These are phyloP conservation scores for Rhodinocichla rosea DNA, from an alignment of 2,113 vertebrate genomes.

Conservation along the genomic window DNA sequence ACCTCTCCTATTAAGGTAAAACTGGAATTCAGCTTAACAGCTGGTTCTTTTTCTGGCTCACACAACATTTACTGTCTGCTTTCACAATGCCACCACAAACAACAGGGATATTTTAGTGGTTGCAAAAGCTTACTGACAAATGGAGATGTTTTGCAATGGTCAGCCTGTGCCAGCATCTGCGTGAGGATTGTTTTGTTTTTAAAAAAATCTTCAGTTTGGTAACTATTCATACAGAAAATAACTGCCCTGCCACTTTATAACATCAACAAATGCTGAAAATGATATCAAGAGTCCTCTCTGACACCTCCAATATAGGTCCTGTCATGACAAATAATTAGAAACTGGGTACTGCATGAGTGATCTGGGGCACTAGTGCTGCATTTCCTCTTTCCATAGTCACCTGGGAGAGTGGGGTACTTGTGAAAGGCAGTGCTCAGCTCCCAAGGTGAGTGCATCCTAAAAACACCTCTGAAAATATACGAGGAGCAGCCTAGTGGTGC, in stretches of 20 bases:
- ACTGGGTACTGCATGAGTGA: not conserved
- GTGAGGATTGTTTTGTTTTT: not conserved
- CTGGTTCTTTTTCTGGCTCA: not conserved
- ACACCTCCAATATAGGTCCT: not conserved
- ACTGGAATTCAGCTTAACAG: not conserved
- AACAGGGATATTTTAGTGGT: not conserved
- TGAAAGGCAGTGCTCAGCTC: not conserved
- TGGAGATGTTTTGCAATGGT: not conserved
- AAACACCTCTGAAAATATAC: not conserved
- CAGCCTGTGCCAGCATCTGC: not conserved
- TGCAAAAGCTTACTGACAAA: slow-evolving; percentile 18
- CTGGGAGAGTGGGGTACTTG: not conserved
- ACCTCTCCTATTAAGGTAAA: not conserved
- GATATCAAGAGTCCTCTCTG: not conserved
- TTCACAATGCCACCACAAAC: not conserved
- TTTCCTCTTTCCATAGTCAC: not conserved
- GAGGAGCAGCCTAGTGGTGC: not conserved
- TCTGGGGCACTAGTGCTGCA: not conserved
- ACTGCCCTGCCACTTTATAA: not conserved
- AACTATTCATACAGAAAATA: not conserved
- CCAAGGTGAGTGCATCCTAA: not conserved
- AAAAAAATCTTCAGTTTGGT: not conserved
- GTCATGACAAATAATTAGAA: not conserved
- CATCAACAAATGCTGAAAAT: not conserved
- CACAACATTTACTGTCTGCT: not conserved